Evolutionary conservation across 2,113 vertebrate species (phyloP).

Genomic region (Polypterus senegalus): DNA sequence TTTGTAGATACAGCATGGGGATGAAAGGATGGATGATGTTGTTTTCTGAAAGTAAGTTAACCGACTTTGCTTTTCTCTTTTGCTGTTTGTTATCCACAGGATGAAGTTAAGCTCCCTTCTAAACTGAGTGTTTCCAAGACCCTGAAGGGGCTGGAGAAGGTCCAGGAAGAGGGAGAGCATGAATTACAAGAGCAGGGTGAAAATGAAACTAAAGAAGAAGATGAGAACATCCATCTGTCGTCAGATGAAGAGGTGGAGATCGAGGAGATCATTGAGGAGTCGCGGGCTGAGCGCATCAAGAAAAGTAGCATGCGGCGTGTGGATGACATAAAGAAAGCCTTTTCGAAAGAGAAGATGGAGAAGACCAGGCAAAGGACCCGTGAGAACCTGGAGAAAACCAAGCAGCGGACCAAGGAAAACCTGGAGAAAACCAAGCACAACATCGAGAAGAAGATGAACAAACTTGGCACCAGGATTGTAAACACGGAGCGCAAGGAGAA

Average conservation of each 20-base stretch:
- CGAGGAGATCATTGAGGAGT: slow-evolving; percentile 84
- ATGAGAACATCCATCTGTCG: slow-evolving; percentile 51
- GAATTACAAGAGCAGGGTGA: slow-evolving; percentile 41
- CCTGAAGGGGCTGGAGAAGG: slow-evolving; percentile 49
- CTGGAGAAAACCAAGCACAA: slow-evolving; percentile 86
- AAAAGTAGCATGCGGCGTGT: slow-evolving; percentile 77
- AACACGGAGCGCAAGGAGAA: slow-evolving; percentile 76
- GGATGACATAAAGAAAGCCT: slow-evolving; percentile 89
- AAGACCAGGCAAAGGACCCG: slow-evolving; percentile 68
- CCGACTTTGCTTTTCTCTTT: not conserved
- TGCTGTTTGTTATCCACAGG: slow-evolving; percentile 46
- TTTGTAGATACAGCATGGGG: too few species aligned
- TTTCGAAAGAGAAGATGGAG: slow-evolving; percentile 92
- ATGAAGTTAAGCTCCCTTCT: slow-evolving; percentile 73
- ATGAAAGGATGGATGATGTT: not conserved
- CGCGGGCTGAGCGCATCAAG: slow-evolving; percentile 81
- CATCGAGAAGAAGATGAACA: slow-evolving; percentile 85
- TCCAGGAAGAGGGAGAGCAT: slow-evolving; percentile 41
- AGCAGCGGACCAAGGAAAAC: slow-evolving; percentile 81
- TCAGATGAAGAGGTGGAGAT: slow-evolving; percentile 86
- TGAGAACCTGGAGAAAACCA: slow-evolving; percentile 76
- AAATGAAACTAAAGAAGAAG: slow-evolving; percentile 57
- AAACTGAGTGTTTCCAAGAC: slow-evolving; percentile 76
- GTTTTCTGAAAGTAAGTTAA: slow-evolving; percentile 1
- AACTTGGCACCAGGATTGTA: slow-evolving; percentile 82